Evolutionary conservation across 2,113 vertebrate genomes (phyloP).

Genomic region (Hyaena hyaena): DNA sequence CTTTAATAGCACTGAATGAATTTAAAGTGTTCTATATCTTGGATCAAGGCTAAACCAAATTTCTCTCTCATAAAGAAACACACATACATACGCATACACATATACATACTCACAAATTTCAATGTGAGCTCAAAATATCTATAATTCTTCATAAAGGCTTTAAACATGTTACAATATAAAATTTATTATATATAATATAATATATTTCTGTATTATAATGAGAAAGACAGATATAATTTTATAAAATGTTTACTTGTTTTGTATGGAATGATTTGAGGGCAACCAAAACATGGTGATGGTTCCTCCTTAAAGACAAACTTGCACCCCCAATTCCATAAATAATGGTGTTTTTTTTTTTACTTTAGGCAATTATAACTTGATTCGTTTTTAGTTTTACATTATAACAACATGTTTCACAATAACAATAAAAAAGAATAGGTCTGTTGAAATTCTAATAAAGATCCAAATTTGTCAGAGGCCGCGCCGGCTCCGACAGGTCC

Average conservation of each 20-base stretch:
- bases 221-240: background rate
- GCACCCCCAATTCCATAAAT: rapidly evolving
- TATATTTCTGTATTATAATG: background rate
- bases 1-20: constrained; percentile 80
- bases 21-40: constrained; percentile 80
- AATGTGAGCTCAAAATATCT: background rate
- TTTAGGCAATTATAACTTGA: background rate
- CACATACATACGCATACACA: background rate
- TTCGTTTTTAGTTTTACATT: background rate
- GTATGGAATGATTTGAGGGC: background rate
- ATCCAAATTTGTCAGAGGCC: background rate
- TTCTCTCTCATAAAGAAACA: background rate
- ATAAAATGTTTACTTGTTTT: background rate
- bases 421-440: background rate
- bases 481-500: too few relatives aligned
- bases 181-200: background rate
- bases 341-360: background rate
- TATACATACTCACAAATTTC: background rate
- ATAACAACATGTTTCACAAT: background rate
- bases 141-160: background rate
- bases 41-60: constrained; percentile 75
- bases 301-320: background rate
- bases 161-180: background rate
- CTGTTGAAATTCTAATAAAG: background rate
- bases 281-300: background rate